Base-by-base conservation (phyloP, 2,888 invertebrate species). In the Amblyjoppa proteus region DNA sequence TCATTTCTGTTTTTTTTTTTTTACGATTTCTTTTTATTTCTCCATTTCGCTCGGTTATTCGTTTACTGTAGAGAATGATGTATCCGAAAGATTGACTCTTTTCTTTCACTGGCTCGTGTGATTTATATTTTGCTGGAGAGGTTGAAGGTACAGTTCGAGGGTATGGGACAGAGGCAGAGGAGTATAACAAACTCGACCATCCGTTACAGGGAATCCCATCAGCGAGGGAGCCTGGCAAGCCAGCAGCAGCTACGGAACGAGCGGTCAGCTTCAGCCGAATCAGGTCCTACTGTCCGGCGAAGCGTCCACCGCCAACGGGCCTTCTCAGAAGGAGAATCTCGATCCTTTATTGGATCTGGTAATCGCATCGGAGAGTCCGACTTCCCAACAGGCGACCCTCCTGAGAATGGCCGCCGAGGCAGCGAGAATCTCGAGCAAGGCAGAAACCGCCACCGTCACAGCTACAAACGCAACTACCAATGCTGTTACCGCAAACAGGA, bases 91-190 rank as follows among this genome's bases (percentile, higher is more conserved):
- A 94, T 95, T 94, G 95, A 95, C 92, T 95, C 95, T 89, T 94
- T 95, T 92, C 94, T 95, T 95, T 95, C 95, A 95, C 95, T 95
- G 95, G 79, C 25, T 16, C 64, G 20, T 11, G 68, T 70, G 85
- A 86, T 81, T 81, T 81, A 83, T 86, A 81, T 74, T 81, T 74
- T 68, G 80, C 38, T 76, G 45, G 95, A 95, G 95, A 34, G 31
- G 28, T 34, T 34, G 7, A 11, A 58, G 16, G 49, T 49, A 84
- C 45, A 45, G 75, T 45, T 28, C 45, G 16, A 41, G 77, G 34
- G 13, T 38, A 66, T n/a, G 49, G 34, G 66, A 25, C 51, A 51
- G 41, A 45, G 28, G 41, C 68, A 51, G 58, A 71, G 73, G 75
- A 81, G 75, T 81, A 75, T 76, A 82, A 77, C 79, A 87, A 84